phyloP scores from a whole-genome alignment of 2,888 invertebrate species.

The Stegana nigrithorax region DNA sequence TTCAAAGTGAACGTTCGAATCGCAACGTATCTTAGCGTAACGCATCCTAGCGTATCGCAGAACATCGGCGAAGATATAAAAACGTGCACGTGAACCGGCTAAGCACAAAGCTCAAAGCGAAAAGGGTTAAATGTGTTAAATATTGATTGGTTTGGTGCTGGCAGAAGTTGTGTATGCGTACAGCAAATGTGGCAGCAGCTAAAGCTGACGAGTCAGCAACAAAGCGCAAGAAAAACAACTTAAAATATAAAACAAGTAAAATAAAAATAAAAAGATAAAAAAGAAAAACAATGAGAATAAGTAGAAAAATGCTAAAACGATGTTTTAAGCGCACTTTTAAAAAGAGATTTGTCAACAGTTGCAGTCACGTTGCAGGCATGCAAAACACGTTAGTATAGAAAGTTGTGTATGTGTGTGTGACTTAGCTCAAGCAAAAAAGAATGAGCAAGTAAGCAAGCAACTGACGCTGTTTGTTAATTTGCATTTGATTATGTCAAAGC shows the following conservation, averaged over 20 bases:
- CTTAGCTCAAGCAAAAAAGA: too few relatives aligned
- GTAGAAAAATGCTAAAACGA: too few relatives aligned
- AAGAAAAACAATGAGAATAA: conserved; percentile 35
- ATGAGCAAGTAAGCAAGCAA: conserved; percentile 11
- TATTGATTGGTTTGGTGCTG: conserved; percentile 52
- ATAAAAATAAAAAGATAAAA: conserved; percentile 15
- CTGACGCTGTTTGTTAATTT: conserved; percentile 47
- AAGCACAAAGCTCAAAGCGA: conserved; percentile 31
- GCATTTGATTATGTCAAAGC: conserved; percentile 48
- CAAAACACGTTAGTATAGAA: too few relatives aligned
- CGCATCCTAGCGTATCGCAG: too few relatives aligned
- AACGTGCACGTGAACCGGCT: not conserved
- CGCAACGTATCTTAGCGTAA: too few relatives aligned
- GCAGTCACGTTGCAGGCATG: conserved; percentile 43
- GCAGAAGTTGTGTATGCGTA: conserved; percentile 2
- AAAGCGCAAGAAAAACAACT: too few relatives aligned
- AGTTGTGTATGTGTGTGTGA: too few relatives aligned
- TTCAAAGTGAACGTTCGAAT: conserved; percentile 35
- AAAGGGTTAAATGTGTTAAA: conserved; percentile 59
- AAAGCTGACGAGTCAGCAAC: not conserved
- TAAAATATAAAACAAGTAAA: conserved; percentile 10
- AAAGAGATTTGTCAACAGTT: conserved; percentile 60
- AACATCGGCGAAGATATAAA: conserved; percentile 16
- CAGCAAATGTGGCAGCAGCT: not conserved
- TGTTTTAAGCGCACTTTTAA: conserved; percentile 58